Base-by-base conservation (phyloP, 2,888 invertebrate species). In the Tanypteryx hageni region DNA sequence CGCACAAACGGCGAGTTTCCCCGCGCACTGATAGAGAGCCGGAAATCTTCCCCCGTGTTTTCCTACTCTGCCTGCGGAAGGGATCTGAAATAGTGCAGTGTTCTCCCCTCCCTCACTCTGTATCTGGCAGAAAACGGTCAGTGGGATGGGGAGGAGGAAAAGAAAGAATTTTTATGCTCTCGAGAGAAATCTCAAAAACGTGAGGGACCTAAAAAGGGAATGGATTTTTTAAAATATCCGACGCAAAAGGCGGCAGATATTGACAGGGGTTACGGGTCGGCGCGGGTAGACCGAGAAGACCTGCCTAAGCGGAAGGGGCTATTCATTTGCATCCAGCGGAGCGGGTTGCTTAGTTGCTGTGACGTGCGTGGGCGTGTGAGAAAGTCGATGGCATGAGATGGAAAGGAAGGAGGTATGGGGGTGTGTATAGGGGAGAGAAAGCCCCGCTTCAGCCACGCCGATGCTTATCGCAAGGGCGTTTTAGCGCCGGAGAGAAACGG, bases 1-100 rank as follows among this genome's bases (percentile, higher is more conserved):
- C 44, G 44, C 44, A 44, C 1, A 44, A 5, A 5, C 44, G 44
- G 76, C 22, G 76, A 76, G 76, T 89, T 89, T 31, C 89, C 44
- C 89, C 31, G 3, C 7, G 16, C 16, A 13, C 27, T 3, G 5
- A 22, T 76, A 13, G 8, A 76, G 9, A 27, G 89, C 44, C 64
- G 89, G 56, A 89, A 64, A 68, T 64, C 89, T 89, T n/a, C n/a
- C n/a, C 31, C n/a, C 64, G 89, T 16, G 10, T 61, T 27, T 61
- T 86, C 27, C 82, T 44, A 11, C 8, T 18, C 18, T 11, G 13
- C 44, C 3, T n/a, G 14, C 22, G 14, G 86, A 85, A 31, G 86
- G 61, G 16, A 16, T 61, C 68, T 68, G 44, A 44, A 44, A 44
- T 64, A 64, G 64, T 64, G 16, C 64, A 64, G n/a, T n/a, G 64